Evolutionary conservation across 1,140 invertebrate species (phyloP).

Genomic region (Neocloeon triangulifer): DNA sequence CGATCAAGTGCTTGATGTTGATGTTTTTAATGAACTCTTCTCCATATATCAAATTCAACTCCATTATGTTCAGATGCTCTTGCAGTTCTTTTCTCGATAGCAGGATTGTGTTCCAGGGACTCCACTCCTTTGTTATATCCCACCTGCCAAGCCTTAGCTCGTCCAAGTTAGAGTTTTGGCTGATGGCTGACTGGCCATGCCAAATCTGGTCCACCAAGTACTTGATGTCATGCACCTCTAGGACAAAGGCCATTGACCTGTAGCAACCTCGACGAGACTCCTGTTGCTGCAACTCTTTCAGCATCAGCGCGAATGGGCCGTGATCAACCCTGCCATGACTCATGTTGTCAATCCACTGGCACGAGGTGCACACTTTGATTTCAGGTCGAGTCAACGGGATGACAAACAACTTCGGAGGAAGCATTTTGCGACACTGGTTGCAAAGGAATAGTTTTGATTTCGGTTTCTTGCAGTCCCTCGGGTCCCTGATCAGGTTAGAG

Average conservation of each 20-base stretch:
- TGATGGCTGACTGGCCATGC: slow-evolving; percentile 37
- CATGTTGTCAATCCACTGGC: slow-evolving; percentile 23
- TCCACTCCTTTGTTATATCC: slow-evolving; percentile 28
- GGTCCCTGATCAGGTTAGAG: slow-evolving; percentile 4
- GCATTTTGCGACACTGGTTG: slow-evolving; percentile 13
- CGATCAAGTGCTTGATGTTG: slow-evolving; percentile 18
- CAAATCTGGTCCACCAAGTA: slow-evolving; percentile 38
- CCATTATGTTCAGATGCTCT: slow-evolving; percentile 25
- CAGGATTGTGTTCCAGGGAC: slow-evolving; percentile 48
- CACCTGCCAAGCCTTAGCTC: slow-evolving; percentile 31
- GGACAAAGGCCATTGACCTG: slow-evolving; percentile 29
- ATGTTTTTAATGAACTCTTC: slow-evolving; percentile 22
- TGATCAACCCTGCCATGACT: slow-evolving; percentile 26
- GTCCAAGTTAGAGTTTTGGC: slow-evolving; percentile 29
- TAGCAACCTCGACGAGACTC: slow-evolving; percentile 25
- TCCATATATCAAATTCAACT: slow-evolving; percentile 26
- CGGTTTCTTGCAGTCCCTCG: slow-evolving; percentile 9
- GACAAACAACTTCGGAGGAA: slow-evolving; percentile 12
- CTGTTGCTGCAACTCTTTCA: slow-evolving; percentile 30
- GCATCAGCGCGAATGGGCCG: slow-evolving; percentile 32
- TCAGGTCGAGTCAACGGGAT: slow-evolving; percentile 26
- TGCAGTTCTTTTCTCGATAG: slow-evolving; percentile 36
- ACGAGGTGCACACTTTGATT: slow-evolving; percentile 26
- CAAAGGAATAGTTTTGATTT: slow-evolving; percentile 10
- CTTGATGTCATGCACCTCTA: slow-evolving; percentile 35